phyloP scores from a whole-genome alignment of 2,113 vertebrate genomes.

The Serinus canaria region DNA sequence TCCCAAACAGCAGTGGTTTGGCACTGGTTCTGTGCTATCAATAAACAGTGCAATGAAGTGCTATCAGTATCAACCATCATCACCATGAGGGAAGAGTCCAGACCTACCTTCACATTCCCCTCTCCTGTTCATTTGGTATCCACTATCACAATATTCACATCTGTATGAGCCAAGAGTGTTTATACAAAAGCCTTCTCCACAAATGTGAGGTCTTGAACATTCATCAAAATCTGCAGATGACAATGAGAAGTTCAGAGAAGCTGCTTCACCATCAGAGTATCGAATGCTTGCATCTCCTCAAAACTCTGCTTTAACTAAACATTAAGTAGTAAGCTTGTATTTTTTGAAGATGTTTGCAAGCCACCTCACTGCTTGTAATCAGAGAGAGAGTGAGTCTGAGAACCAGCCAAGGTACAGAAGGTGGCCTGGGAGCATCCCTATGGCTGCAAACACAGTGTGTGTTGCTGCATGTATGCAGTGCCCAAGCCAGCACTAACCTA shows the following conservation, averaged over 20 bases:
- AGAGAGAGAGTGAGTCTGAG: background rate
- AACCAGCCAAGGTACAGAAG: background rate
- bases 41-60: background rate
- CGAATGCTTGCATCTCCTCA: background rate
- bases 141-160: slow-evolving; percentile 80
- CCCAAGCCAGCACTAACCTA: background rate
- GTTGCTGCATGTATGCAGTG: background rate
- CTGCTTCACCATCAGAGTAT: background rate
- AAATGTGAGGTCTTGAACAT: slow-evolving; percentile 74
- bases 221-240: slow-evolving; percentile 79
- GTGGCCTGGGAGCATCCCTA: background rate
- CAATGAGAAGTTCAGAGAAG: background rate
- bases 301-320: background rate
- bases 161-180: slow-evolving; percentile 80
- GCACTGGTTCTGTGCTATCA: background rate
- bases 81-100: background rate
- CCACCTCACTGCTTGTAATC: background rate
- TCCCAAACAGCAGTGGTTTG: background rate
- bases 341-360: background rate
- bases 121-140: slow-evolving; percentile 75
- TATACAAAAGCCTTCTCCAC: slow-evolving; percentile 78
- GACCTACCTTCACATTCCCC: slow-evolving; percentile 80
- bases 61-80: background rate
- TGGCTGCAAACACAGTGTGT: background rate
- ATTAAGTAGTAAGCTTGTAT: background rate